Evolutionary conservation across 2,888 invertebrate species (phyloP).

Genomic region (Agriopis leucophaearia): DNA sequence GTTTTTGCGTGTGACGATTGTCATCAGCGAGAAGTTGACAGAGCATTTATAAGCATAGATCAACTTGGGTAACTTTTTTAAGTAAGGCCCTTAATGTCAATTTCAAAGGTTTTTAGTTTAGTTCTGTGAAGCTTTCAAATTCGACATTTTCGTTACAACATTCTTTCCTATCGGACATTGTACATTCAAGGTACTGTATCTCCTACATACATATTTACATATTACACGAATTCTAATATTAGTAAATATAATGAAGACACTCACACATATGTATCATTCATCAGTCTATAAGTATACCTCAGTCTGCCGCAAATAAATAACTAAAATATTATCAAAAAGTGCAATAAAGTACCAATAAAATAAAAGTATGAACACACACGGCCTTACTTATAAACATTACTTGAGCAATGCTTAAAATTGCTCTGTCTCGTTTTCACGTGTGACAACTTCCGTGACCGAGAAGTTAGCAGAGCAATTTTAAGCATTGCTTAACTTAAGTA

Average conservation of each 20-base stretch:
- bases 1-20: no score
- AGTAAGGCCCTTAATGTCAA: not conserved
- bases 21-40: no score
- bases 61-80: no score
- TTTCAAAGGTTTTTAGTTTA: not conserved
- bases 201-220: slow-evolving; percentile 6
- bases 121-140: not conserved
- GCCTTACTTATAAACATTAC: no score
- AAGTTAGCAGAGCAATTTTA: no score
- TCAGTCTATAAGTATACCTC: slow-evolving; percentile 46
- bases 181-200: not conserved
- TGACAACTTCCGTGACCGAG: no score
- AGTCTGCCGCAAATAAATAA: slow-evolving; percentile 47
- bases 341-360: slow-evolving; percentile 25
- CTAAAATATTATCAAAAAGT: slow-evolving; percentile 33
- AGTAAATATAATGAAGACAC: slow-evolving; percentile 31
- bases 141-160: no score
- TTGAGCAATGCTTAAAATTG: no score
- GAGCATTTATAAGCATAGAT: no score
- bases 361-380: not conserved
- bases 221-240: slow-evolving; percentile 11
- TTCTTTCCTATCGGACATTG: not conserved
- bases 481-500: no score
- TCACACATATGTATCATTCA: slow-evolving; percentile 39
- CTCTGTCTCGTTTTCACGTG: no score